Evolutionary conservation across 2,113 vertebrate genomes (phyloP).

Genomic region (Pelecanus crispus): DNA sequence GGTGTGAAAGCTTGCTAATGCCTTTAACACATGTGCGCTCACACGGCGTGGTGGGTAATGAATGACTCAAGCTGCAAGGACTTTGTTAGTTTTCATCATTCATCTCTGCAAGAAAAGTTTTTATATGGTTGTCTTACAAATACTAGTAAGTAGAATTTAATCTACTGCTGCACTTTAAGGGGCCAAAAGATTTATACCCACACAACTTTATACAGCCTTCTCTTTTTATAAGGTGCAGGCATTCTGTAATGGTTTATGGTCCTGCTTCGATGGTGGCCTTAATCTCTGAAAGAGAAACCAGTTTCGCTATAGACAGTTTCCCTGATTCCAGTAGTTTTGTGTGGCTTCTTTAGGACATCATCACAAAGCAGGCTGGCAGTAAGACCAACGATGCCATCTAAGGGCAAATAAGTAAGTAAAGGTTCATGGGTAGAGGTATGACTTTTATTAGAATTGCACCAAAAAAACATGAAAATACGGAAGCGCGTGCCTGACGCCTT

Average conservation of each 20-base stretch:
- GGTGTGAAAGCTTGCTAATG: not conserved
- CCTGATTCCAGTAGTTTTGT: not conserved
- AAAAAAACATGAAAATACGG: not conserved
- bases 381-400: not conserved
- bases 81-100: not conserved
- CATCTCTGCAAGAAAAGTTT: not conserved
- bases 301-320: not conserved
- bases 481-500: not conserved
- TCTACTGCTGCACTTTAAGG: not conserved
- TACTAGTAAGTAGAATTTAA: not conserved
- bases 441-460: not conserved
- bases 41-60: fast-evolving
- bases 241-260: not conserved
- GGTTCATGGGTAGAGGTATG: not conserved
- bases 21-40: not conserved
- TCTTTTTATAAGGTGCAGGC: not conserved
- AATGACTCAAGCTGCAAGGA: not conserved
- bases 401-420: not conserved
- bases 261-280: not conserved
- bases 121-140: not conserved
- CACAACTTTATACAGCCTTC: not conserved
- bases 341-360: not conserved
- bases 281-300: not conserved
- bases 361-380: not conserved
- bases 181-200: not conserved